phyloP scores from a whole-genome alignment of 2,113 vertebrate genomes.

The Vidua macroura region DNA sequence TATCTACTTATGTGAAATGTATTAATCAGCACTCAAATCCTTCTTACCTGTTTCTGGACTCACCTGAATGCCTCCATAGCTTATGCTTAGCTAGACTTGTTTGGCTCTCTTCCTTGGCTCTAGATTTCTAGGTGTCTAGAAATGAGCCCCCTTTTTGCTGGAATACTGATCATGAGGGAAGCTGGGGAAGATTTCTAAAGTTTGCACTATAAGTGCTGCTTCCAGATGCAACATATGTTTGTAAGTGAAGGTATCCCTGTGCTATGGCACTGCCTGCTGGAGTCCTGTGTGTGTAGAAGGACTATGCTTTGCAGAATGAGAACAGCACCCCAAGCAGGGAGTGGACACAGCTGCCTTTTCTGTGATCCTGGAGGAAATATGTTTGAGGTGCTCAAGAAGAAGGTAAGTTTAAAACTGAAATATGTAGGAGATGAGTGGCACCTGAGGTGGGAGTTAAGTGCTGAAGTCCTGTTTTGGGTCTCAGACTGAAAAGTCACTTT shows the following conservation, averaged over 20 bases:
- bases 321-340: neutral
- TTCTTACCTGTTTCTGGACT: neutral
- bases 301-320: neutral
- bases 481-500: neutral
- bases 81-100: neutral
- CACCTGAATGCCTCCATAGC: neutral
- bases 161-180: neutral
- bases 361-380: neutral
- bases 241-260: neutral
- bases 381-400: neutral
- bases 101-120: neutral
- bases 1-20: neutral
- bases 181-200: neutral
- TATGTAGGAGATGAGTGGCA: rapidly evolving
- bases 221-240: neutral
- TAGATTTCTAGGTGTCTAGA: neutral
- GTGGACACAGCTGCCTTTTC: neutral
- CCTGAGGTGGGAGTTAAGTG: neutral
- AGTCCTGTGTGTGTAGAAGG: neutral
- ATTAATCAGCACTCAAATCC: neutral
- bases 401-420: neutral
- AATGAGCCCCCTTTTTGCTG: neutral
- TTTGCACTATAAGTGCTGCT: neutral
- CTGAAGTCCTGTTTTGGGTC: neutral
- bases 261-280: neutral